Base-by-base conservation (phyloP, 2,888 invertebrate genomes). In the Cheilosia vulpina region DNA sequence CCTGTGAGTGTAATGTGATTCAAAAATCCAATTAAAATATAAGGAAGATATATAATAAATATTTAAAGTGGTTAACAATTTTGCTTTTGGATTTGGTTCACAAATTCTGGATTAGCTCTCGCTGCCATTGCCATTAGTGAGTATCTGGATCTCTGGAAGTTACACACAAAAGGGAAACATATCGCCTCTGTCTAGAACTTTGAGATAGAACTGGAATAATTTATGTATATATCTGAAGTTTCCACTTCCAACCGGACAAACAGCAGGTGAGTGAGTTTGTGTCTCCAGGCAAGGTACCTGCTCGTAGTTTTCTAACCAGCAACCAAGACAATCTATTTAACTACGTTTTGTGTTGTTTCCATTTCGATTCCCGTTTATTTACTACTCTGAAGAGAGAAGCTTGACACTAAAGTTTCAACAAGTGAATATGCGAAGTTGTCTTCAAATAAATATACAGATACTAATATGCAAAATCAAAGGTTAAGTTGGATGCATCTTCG, bases 51-150 rank as follows among this genome's bases (percentile, higher is more conserved):
- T 62, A 57, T 24, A 68, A 75, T 38, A 68, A 69, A 63, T 24
- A 50, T 57, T 45, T 52, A 17, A 27, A 84, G 85, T 85, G 80
- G 72, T 81, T 77, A 80, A 81, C 62, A 60, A 63, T 77, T 76
- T 68, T 69, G 52, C 15, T 60, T 60, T 76, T 58, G 66, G 53
- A 38, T 79, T 19, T 43, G 69, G 24, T 65, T 78, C 50, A 7
- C 21, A 17, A 66, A 76, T 60, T 76, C 63, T 68, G 78, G 68
- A 78, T 78, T 83, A 78, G 52, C 68, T 52, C 55, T 63, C 15
- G 27, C 43, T 52, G 21, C 24, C 24, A 9, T 27, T 27, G 27
- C 6, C 27, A 27, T 27, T 27, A 52, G 52, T 50, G 19, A 19
- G 11, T 52, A 21, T 11, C 34, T 53, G 9, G 41, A 68, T 71